Base-by-base conservation (phyloP, 2,797 vertebrate genomes). In the Arrhamphus sclerolepis region DNA sequence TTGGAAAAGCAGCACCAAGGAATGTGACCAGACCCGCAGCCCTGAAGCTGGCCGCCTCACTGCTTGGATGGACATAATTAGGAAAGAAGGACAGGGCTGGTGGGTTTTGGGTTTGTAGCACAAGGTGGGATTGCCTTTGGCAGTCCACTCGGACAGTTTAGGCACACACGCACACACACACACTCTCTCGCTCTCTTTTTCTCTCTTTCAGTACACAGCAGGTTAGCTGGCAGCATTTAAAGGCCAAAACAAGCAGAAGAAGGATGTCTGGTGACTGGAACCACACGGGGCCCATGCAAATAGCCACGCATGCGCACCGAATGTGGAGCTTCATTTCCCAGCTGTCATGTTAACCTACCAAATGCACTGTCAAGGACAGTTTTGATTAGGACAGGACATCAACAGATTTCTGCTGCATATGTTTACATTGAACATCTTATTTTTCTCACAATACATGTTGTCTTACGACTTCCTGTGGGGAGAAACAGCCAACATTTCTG, bases 201-300 rank as follows among this genome's bases (percentile, higher is more conserved):
- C 29, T 28, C 48, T 38, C 46, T 19, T 22, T 51, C 62, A 76
- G 39, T 54, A 34, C 78, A 75, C 82, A 83, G 80, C 68, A 76
- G 77, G 82, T 66, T 80, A 55, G 49, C 70, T 83, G 82, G 84
- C 82, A 87, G 61, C 58, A 66, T 80, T 81, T 83, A 83, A 88
- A 88, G 81, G 83, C 73, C 77, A 85, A 74, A 75, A 52, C 69
- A 77, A 60, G 62, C 58, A 71, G 58, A 44, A 60, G 39, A 56
- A 57, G 39, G 53, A 19, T 47, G 68, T 80, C 64, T 77, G 69
- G 42, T 57, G 43, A 56, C 75, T 84, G 72, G 46, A 77, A 53
- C 64, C 71, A 71, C 74, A 67, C 79, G 80, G 77, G 62, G 31
- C 54, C 56, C 56, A 62, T 67, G 56, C 72, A 81, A 62, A 78